Conservation (phyloP, 1,140 invertebrate species). For the Nasonia giraulti region DNA sequence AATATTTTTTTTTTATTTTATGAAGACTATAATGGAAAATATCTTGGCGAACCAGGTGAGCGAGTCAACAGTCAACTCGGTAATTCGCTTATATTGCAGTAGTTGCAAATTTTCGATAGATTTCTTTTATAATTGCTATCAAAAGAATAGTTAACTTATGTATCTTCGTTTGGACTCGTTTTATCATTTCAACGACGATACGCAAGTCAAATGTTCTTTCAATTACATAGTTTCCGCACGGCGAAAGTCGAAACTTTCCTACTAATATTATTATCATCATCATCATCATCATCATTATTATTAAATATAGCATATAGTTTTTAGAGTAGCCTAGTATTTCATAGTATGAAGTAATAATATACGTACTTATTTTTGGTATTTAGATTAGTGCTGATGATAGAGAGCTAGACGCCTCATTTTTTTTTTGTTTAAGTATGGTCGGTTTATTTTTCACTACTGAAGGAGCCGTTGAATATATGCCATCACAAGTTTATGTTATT, state of each 20-base stretch:
- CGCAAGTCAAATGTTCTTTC: background rate
- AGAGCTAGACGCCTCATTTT: constrained; percentile 55
- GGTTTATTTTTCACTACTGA: background rate
- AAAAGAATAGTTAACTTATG: background rate
- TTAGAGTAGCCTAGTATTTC: constrained; percentile 35
- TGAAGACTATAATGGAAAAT: background rate
- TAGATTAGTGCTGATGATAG: constrained; percentile 58
- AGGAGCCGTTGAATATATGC: background rate
- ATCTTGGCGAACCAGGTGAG: constrained; percentile 2
- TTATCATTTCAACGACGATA: background rate
- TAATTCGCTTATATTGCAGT: constrained; percentile 15
- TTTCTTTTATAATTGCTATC: background rate
- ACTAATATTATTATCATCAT: background rate
- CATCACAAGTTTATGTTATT: background rate
- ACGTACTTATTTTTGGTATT: constrained; percentile 1
- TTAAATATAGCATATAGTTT: constrained; percentile 24
- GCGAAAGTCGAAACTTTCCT: background rate
- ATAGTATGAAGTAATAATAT: constrained; percentile 9
- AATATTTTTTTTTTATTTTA: background rate
- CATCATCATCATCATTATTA: background rate
- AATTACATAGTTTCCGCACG: background rate
- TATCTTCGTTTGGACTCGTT: background rate
- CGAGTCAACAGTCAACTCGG: background rate
- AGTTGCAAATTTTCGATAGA: background rate
- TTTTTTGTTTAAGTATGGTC: constrained; percentile 31